phyloP scores from a whole-genome alignment of 1,140 invertebrate species.

The Drusus annulatus region DNA sequence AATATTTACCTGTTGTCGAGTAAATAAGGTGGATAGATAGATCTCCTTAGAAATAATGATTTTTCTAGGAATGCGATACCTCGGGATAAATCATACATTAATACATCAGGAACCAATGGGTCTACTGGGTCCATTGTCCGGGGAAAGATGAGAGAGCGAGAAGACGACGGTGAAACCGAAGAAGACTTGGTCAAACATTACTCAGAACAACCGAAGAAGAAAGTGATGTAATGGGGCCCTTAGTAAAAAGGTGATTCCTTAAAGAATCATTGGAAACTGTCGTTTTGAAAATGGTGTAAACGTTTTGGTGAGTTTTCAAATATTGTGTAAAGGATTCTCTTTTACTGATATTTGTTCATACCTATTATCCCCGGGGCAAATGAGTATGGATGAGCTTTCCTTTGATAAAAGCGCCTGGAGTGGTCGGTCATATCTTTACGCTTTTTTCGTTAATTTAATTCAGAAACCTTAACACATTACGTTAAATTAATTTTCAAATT shows the following conservation, averaged over 20 bases:
- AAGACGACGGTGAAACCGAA: slow-evolving; percentile 53
- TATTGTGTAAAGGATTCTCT: background rate
- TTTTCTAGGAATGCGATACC: background rate
- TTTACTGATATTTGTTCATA: background rate
- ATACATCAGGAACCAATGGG: slow-evolving; percentile 50
- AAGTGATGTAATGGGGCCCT: background rate
- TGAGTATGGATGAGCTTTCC: slow-evolving; percentile 32
- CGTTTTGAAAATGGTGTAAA: background rate
- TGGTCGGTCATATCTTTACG: slow-evolving; percentile 34
- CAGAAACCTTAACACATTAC: too few relatives aligned
- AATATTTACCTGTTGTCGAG: too few relatives aligned
- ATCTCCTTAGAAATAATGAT: background rate
- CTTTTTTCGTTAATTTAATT: slow-evolving; percentile 1
- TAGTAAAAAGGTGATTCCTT: background rate
- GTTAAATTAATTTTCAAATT: too few relatives aligned
- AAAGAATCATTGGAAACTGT: background rate
- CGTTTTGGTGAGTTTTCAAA: background rate
- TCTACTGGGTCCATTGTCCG: slow-evolving; percentile 43
- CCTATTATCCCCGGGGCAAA: background rate
- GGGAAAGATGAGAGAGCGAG: background rate
- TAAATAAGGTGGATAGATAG: background rate
- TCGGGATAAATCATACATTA: slow-evolving; percentile 3
- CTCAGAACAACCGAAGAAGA: background rate
- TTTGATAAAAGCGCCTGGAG: slow-evolving; percentile 51
- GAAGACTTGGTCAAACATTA: slow-evolving; percentile 40